Conservation (phyloP, 64 coral and sea anemone species). For the Montipora cactus region DNA sequence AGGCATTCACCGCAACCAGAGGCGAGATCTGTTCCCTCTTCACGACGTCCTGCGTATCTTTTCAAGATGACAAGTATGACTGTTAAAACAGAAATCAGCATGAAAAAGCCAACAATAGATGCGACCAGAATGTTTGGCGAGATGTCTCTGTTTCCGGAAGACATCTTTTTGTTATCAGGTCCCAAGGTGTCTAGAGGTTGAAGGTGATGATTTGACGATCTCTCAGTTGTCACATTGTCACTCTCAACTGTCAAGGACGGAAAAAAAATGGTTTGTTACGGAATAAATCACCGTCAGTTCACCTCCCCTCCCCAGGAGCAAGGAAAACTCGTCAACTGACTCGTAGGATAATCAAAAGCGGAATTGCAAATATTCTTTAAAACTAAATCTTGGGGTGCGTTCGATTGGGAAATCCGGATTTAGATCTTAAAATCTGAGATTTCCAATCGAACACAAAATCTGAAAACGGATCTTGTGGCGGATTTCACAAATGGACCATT, state of each 20-base stretch:
- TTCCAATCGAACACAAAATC: too few species aligned
- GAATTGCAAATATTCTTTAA: too few species aligned
- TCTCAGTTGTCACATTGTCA: background rate
- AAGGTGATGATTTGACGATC: background rate
- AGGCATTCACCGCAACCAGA: background rate
- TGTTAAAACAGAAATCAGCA: background rate
- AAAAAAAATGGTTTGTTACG: background rate
- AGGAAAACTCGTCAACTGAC: background rate
- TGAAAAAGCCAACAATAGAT: background rate
- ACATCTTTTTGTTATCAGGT: background rate
- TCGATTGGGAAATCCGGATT: too few species aligned
- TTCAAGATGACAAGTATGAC: background rate
- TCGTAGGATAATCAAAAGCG: too few species aligned
- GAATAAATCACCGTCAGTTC: too few species aligned
- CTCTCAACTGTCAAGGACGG: background rate
- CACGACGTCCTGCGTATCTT: background rate
- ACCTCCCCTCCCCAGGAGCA: background rate
- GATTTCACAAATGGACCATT: too few species aligned
- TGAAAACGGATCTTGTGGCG: too few species aligned
- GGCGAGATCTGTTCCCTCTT: background rate
- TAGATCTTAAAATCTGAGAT: too few species aligned
- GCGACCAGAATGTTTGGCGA: constrained; percentile 18
- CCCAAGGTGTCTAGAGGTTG: background rate
- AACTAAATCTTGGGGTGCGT: too few species aligned
- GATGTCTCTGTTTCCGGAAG: background rate